A percentile compares a stretch with the other conserved stretches of the same genome.
Conservation (phyloP, 2,113 vertebrate species). For the Fregata magnificens region DNA sequence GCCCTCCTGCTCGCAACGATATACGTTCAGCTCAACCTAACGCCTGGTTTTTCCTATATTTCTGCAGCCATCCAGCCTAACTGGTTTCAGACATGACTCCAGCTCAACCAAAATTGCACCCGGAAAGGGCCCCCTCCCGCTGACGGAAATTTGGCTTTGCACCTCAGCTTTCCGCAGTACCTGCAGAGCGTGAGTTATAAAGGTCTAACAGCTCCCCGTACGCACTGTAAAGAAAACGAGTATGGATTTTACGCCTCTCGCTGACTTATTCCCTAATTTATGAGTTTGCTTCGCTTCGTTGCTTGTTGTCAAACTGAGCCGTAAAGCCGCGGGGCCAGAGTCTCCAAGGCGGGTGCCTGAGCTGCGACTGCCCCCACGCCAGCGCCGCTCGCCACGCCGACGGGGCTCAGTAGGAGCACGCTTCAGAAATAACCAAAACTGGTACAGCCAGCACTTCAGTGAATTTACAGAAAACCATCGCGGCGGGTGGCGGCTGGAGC, state of each 20-base stretch:
- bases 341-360: not conserved
- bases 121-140: not conserved
- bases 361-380: not conserved
- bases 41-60: not conserved
- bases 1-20: not conserved
- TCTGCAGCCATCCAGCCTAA: not conserved
- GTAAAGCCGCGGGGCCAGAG: not conserved
- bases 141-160: not conserved
- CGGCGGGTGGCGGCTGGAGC: not conserved
- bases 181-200: not conserved
- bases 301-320: not conserved
- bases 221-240: not conserved
- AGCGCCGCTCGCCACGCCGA: not conserved
- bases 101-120: not conserved
- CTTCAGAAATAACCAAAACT: rapidly evolving
- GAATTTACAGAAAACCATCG: rapidly evolving
- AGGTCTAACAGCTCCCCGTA: not conserved
- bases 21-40: not conserved
- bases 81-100: not conserved
- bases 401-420: rapidly evolving
- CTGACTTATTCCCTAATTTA: not conserved
- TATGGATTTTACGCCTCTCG: not conserved
- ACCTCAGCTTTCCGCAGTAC: not conserved
- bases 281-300: not conserved
- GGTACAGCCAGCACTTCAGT: rapidly evolving